Percentiles rank a stretch among this genome's conserved stretches.
phyloP scores from a whole-genome alignment of 2,888 invertebrate genomes.

The Caenorhabditis becei region DNA sequence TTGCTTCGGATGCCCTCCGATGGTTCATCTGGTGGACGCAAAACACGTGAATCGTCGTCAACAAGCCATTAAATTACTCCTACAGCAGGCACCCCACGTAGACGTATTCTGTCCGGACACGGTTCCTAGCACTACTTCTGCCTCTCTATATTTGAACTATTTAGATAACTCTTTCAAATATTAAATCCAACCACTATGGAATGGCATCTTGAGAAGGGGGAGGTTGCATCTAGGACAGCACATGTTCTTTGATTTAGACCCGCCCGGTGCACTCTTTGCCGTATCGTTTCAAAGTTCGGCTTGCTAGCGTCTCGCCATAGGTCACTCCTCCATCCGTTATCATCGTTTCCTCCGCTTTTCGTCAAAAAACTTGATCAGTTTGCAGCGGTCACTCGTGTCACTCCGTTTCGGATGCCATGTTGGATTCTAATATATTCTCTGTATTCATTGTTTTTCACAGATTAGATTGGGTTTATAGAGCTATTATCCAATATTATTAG shows the following conservation, averaged over 20 bases:
- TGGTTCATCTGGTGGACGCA: conserved; percentile 11
- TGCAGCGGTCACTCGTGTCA: conserved; percentile 42
- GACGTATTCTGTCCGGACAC: too few relatives aligned
- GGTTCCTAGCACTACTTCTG: too few relatives aligned
- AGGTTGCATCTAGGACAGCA: too few relatives aligned
- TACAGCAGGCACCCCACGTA: background rate
- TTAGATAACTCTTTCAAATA: too few relatives aligned
- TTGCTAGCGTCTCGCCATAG: background rate
- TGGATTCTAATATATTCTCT: background rate
- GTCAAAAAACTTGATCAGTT: conserved; percentile 36
- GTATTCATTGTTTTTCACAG: background rate
- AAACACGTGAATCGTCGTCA: conserved; percentile 10
- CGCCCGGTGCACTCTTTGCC: conserved; percentile 26
- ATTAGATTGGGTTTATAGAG: background rate
- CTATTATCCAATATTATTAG: too few relatives aligned
- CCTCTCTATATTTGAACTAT: too few relatives aligned
- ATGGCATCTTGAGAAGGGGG: too few relatives aligned
- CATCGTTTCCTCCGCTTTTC: conserved; percentile 18
- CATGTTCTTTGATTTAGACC: conserved; percentile 40
- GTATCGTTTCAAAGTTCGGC: conserved; percentile 5
- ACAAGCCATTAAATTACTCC: background rate
- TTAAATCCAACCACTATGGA: too few relatives aligned
- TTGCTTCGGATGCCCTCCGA: conserved; percentile 25
- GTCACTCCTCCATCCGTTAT: conserved; percentile 36
- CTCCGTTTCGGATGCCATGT: background rate